These are phyloP conservation scores for Drosophila pandora DNA, from an alignment of 1,140 invertebrate species.

Conservation along the genomic window DNA sequence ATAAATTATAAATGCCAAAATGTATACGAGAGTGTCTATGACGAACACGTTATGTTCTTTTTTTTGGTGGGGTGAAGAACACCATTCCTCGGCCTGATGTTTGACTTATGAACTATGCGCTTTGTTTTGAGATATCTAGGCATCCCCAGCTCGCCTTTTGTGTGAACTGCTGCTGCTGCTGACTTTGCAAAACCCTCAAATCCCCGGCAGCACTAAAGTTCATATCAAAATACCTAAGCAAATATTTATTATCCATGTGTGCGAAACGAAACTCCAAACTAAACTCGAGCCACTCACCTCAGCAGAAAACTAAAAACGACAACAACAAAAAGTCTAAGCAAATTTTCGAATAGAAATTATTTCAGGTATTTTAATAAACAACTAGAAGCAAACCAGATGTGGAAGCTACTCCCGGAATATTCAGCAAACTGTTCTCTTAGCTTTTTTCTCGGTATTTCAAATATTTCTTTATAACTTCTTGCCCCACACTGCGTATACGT, in stretches of 20 bases:
- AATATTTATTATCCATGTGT: constrained; percentile 77
- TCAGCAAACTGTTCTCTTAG: constrained; percentile 49
- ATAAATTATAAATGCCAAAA: constrained; percentile 62
- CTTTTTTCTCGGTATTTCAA: constrained; percentile 18
- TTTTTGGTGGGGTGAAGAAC: constrained; percentile 10
- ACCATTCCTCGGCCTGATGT: constrained; percentile 22
- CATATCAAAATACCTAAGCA: constrained; percentile 74
- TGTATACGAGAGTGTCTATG: constrained; percentile 26
- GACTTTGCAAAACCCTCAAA: constrained; percentile 55
- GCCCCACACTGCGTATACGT: constrained; percentile 38
- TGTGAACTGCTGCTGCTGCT: constrained; percentile 9
- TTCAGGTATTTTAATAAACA: constrained; percentile 78
- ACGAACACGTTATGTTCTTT: constrained; percentile 15
- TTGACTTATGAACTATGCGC: constrained; percentile 71
- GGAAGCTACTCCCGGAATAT: constrained; percentile 33
- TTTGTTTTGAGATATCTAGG: constrained; percentile 35
- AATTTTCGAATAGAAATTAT: constrained; percentile 70
- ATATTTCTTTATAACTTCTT: constrained; percentile 6
- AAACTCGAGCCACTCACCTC: constrained; percentile 43
- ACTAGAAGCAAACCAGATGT: constrained; percentile 17
- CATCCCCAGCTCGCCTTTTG: constrained; percentile 2
- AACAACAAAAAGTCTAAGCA: constrained; percentile 41
- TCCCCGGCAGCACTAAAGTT: constrained; percentile 60
- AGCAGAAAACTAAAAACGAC: constrained; percentile 36
- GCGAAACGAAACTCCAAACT: constrained; percentile 47